Evolutionary conservation across 2,888 invertebrate species (phyloP).

Genomic region (Nematopogon swammerdamellus): DNA sequence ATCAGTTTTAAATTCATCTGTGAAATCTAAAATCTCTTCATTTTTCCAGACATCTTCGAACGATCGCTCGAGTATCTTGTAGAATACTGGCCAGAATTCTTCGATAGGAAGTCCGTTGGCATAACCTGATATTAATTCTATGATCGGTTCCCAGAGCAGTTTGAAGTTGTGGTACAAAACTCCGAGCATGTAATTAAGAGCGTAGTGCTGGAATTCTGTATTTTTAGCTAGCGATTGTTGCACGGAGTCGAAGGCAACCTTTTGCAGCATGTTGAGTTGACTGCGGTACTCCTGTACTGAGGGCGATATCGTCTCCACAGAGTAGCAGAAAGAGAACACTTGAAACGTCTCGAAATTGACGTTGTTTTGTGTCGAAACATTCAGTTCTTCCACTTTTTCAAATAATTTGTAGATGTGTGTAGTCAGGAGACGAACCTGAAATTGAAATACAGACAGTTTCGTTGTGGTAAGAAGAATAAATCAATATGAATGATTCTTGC

Average conservation of each 20-base stretch:
- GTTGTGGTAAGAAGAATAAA: conserved; percentile 6
- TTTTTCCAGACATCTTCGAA: conserved; percentile 41
- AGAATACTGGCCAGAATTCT: conserved; percentile 73
- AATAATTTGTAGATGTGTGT: conserved; percentile 73
- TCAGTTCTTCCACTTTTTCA: conserved; percentile 49
- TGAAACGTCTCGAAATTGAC: conserved; percentile 40
- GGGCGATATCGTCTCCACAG: conserved; percentile 67
- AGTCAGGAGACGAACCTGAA: conserved; percentile 65
- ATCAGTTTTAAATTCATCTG: conserved; percentile 29
- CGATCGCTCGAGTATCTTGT: conserved; percentile 54
- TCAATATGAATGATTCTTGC: too few relatives aligned
- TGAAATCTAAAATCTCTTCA: conserved; percentile 28
- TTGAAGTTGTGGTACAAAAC: conserved; percentile 84
- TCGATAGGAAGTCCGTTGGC: conserved; percentile 58
- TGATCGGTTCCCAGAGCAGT: conserved; percentile 82
- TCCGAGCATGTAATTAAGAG: conserved; percentile 78
- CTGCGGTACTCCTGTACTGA: conserved; percentile 79
- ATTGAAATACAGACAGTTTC: conserved; percentile 16
- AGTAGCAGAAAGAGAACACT: conserved; percentile 65
- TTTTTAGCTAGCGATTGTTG: conserved; percentile 55
- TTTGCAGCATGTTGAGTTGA: conserved; percentile 70
- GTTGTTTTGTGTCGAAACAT: conserved; percentile 26
- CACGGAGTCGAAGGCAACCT: conserved; percentile 63
- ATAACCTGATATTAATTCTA: conserved; percentile 71
- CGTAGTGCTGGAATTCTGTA: conserved; percentile 59